Conservation (phyloP, 2,888 invertebrate species). For the Nyleta sp. region DNA sequence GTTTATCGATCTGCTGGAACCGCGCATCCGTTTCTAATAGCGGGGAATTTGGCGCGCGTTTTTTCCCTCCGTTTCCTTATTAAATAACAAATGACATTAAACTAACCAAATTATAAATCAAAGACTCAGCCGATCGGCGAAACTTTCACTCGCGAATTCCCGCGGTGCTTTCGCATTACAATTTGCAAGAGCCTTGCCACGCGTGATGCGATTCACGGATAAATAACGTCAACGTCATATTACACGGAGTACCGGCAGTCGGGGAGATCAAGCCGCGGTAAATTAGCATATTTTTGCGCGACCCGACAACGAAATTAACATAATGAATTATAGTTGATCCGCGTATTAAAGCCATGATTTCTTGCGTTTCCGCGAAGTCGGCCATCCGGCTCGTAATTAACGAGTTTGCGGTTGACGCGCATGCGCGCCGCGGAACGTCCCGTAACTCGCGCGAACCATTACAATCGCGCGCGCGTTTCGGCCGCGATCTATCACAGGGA, state of each 20-base stretch:
- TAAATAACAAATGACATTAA: constrained; percentile 6
- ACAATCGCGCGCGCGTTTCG: constrained; percentile 41
- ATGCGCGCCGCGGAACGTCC: constrained; percentile 36
- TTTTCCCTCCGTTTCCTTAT: not conserved
- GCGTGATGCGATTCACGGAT: constrained; percentile 51
- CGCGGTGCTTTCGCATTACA: constrained; percentile 18
- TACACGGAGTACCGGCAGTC: constrained; percentile 36
- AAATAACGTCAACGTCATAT: constrained; percentile 62
- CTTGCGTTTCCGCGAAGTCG: constrained; percentile 59
- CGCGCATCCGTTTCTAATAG: no score
- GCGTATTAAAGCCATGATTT: constrained; percentile 60
- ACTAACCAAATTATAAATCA: constrained; percentile 5
- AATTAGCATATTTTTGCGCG: constrained; percentile 59
- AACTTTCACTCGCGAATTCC: constrained; percentile 38
- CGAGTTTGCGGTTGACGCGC: constrained; percentile 60
- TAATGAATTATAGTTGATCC: constrained; percentile 61
- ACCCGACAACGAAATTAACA: constrained; percentile 60
- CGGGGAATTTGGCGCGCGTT: no score
- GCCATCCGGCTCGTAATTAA: constrained; percentile 56
- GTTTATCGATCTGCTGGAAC: no score
- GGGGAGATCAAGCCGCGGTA: constrained; percentile 40
- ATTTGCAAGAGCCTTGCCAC: constrained; percentile 30
- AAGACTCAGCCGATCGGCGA: not conserved
- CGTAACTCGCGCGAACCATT: constrained; percentile 44
- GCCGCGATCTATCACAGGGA: constrained; percentile 62